Conservation (phyloP, 2,888 invertebrate species). For the Rhabditoides inermis region DNA sequence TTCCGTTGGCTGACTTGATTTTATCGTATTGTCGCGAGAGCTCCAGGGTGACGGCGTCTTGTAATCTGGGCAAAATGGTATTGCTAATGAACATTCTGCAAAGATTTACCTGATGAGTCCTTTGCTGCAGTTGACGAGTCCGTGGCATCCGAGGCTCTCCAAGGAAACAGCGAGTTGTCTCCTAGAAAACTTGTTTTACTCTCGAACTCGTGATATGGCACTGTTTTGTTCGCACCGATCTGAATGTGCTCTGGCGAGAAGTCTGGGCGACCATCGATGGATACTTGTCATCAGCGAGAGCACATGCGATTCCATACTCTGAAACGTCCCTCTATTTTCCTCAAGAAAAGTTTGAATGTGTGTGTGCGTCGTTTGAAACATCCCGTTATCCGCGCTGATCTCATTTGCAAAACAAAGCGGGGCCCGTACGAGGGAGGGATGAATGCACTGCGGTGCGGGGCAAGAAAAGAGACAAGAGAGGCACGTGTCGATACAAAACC, state of each 20-base stretch:
- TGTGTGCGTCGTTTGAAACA: no score
- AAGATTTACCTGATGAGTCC: slow-evolving; percentile 25
- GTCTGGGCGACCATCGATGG: slow-evolving; percentile 29
- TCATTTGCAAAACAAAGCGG: no score
- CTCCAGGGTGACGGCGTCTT: slow-evolving; percentile 53
- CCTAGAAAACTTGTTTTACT: no score
- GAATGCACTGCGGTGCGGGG: no score
- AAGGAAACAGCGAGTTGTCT: slow-evolving; percentile 43
- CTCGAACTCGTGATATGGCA: no score
- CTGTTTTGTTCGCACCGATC: no score
- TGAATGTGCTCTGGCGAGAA: slow-evolving; percentile 35
- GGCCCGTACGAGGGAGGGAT: no score
- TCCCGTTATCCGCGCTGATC: no score
- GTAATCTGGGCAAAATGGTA: slow-evolving; percentile 36
- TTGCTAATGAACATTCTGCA: not conserved
- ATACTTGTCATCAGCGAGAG: slow-evolving; percentile 24
- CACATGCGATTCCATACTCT: slow-evolving; percentile 26
- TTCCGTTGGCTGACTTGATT: slow-evolving; percentile 45
- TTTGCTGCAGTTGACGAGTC: slow-evolving; percentile 52
- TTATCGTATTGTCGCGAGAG: slow-evolving; percentile 49
- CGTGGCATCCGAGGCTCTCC: slow-evolving; percentile 53
- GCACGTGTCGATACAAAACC: no score
- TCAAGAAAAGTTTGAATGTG: no score
- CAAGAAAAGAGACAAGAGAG: no score
- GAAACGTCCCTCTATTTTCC: no score